phyloP scores from a whole-genome alignment of 2,888 invertebrate species.

The Cheilosia variabilis region DNA sequence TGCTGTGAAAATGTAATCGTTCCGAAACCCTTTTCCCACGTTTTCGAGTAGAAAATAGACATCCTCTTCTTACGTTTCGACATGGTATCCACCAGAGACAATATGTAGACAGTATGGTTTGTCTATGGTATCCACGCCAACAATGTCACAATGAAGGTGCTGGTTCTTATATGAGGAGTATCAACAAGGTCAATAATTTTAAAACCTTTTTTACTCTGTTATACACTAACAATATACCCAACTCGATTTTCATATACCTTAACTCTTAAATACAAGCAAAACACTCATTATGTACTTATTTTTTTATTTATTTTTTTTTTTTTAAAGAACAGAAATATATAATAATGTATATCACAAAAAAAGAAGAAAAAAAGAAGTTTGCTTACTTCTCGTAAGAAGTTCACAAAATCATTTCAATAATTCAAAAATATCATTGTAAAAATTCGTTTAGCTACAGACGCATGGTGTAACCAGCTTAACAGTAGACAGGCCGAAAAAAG shows the following conservation, averaged over 20 bases:
- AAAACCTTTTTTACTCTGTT: too few relatives aligned
- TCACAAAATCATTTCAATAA: slow-evolving; percentile 45
- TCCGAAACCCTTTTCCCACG: too few relatives aligned
- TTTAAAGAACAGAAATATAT: slow-evolving; percentile 52
- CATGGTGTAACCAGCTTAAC: slow-evolving; percentile 16
- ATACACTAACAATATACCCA: too few relatives aligned
- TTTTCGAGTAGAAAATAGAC: too few relatives aligned
- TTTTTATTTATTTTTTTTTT: slow-evolving; percentile 52
- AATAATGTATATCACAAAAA: slow-evolving; percentile 55
- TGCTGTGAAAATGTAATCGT: too few relatives aligned
- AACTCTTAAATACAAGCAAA: neutral
- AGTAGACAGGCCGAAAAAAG: slow-evolving; percentile 48
- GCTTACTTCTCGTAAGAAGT: slow-evolving; percentile 21
- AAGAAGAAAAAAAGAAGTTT: slow-evolving; percentile 46
- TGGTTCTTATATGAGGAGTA: too few relatives aligned
- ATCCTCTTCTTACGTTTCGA: too few relatives aligned
- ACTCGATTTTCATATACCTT: neutral
- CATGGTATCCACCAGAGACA: too few relatives aligned
- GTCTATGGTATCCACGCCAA: too few relatives aligned
- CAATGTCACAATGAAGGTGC: too few relatives aligned
- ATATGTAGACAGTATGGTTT: too few relatives aligned
- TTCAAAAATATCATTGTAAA: slow-evolving; percentile 64
- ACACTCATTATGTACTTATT: neutral
- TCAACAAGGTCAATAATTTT: too few relatives aligned
- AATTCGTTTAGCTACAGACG: slow-evolving; percentile 56